Evolutionary conservation across 1,140 invertebrate species (phyloP), one percentile per base, ranked within the genome.

Genomic region (silkworm (Bombyx mori)): DNA sequence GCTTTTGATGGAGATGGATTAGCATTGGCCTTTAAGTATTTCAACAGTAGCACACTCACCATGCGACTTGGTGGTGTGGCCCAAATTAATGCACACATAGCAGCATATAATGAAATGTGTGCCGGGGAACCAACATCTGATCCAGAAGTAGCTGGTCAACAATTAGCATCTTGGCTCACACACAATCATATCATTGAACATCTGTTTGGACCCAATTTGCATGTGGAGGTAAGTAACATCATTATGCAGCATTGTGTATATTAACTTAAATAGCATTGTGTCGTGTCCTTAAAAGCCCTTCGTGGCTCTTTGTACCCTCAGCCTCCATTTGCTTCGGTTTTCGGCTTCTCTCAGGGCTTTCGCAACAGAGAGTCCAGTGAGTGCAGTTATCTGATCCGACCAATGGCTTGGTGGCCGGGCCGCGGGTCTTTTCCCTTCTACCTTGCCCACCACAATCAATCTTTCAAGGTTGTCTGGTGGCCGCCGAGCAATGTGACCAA

Each of bases 1-100:
- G 92, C 92, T 6, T 97, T 97, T 79, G 97, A 98, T 84, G 90
- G 91, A 10, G 96, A 98, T 82, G 97, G 96, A 1, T 82, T 99
- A 35, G 93, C 96, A 61, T 83, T 98, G 59, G 96, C 97, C 18
- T 97, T 97, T 75, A 98, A 98, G 81, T 98, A 98, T 84, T 98
- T 98, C 75, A 97, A 93, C 50, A 97, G 96, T 53, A 94, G 94
- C 54, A 98, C 97, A 1, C 78, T 99, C 47, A 98, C 97, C 1
- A 97, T 98, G 94, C 89, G 97, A 58, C 80, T 99, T 52, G 94
- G 96, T 26, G 91, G 91, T 8, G 95, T 98, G 66, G 92, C 95
- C n/a, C 97, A 98, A 84, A 97, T 98, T 63, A 98, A 98, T 88
- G 95, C 94, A 60, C 95, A 97, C 75, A 97, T 98, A 50, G 96